Evolutionary conservation across 2,113 vertebrate genomes (phyloP).

Genomic region (Syngnathus scovelli): DNA sequence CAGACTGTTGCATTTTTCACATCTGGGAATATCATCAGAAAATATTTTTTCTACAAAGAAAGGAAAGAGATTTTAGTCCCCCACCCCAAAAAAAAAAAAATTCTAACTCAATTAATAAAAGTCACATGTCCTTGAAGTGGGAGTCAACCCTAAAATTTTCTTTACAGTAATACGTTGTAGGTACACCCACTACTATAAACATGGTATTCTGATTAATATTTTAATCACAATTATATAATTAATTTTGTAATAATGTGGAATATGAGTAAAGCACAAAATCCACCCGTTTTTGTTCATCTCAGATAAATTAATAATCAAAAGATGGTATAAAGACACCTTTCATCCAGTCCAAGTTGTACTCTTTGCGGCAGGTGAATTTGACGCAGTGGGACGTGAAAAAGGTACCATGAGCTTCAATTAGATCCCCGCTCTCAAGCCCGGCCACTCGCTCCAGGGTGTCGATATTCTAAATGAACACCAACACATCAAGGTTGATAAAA

Average conservation of each 20-base stretch:
- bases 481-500: not conserved
- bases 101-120: not conserved
- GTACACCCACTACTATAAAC: too few relatives aligned
- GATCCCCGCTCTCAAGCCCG: conserved; percentile 74
- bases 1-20: conserved; percentile 79
- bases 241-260: too few relatives aligned
- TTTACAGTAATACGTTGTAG: too few relatives aligned
- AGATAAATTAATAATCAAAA: not conserved
- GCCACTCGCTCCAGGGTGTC: conserved; percentile 88
- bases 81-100: not conserved
- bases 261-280: too few relatives aligned
- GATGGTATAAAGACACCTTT: conserved; percentile 71
- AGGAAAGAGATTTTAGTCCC: not conserved
- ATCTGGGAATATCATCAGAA: conserved; percentile 77
- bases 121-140: not conserved
- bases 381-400: conserved; percentile 85
- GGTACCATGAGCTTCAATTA: conserved; percentile 88
- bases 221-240: too few relatives aligned
- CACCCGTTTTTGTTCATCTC: too few relatives aligned
- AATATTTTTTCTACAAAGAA: conserved; percentile 80
- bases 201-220: too few relatives aligned
- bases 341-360: conserved; percentile 85
- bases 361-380: conserved; percentile 69
- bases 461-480: conserved; percentile 75
- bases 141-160: too few relatives aligned